Evolutionary conservation across 53 echinoderm and acorn worm genomes (phyloP).

Genomic region (Arbacia lixula): DNA sequence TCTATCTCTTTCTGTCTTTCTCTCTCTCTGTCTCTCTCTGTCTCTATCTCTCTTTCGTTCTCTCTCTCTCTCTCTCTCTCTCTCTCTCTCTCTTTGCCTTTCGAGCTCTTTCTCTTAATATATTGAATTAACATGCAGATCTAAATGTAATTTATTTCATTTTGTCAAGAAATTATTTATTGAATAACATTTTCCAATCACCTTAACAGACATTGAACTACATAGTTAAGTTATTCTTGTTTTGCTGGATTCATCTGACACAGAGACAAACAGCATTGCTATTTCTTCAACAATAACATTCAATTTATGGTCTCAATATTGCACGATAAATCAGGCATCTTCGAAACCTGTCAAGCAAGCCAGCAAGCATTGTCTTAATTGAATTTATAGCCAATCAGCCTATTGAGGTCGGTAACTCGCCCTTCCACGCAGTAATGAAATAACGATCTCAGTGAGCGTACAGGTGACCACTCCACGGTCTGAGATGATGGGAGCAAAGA

Average conservation of each 20-base stretch:
- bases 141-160: not conserved
- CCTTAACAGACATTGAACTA: not conserved
- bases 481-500: not conserved
- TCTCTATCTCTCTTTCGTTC: not conserved
- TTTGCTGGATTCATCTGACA: no score
- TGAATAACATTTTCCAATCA: not conserved
- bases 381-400: conserved; percentile 34
- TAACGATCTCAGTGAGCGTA: conserved; percentile 12
- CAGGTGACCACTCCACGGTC: conserved; percentile 16
- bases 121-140: not conserved
- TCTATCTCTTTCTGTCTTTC: not conserved
- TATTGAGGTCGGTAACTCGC: conserved; percentile 19
- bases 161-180: not conserved
- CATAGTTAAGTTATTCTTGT: no score
- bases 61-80: not conserved
- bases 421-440: conserved; percentile 9
- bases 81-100: not conserved
- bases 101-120: not conserved
- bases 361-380: conserved; percentile 10
- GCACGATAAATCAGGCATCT: no score
- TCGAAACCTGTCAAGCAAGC: conserved; percentile 3
- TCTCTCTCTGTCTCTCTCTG: not conserved
- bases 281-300: not conserved
- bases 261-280: no score
- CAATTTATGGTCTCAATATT: conserved; percentile 35